Evolutionary conservation across 2,888 invertebrate species (phyloP), one percentile per base, ranked within the genome.

Genomic region (Isotomurus palustris): DNA sequence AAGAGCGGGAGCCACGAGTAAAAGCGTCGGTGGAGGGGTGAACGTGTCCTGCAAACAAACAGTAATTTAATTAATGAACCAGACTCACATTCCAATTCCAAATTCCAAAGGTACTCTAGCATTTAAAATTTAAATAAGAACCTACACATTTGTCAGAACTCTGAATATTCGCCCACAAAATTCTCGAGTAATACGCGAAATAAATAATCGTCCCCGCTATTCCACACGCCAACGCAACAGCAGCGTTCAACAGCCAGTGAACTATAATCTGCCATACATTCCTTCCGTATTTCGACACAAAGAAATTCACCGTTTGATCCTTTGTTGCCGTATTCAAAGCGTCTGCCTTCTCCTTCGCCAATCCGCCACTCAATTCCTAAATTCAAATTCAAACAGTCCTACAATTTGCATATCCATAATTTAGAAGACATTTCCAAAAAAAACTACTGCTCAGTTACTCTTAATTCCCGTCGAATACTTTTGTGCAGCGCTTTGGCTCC

Each of bases 401-500:
- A n/a, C n/a, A n/a, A n/a, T n/a, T n/a, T n/a, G n/a, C n/a, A n/a
- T n/a, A n/a, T n/a, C n/a, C n/a, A n/a, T n/a, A n/a, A n/a, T n/a
- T n/a, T n/a, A n/a, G n/a, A n/a, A n/a, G n/a, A n/a, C n/a, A n/a
- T n/a, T n/a, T n/a, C n/a, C n/a, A n/a, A n/a, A n/a, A n/a, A n/a
- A n/a, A n/a, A n/a, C n/a, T n/a, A n/a, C n/a, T n/a, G n/a, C n/a
- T n/a, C n/a, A n/a, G n/a, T 43, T 43, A 43, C 48, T 19, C 21
- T 35, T 10, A 59, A 44, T 25, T 59, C 57, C 27, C 52, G 22
- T 3, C 32, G 19, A 36, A 63, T 63, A 27, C 43, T 58, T 32
- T 41, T 51, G 32, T 58, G 63, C 17, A 63, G 60, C 27, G 24
- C 52, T 2, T 6, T 8, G 1, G 54, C 27, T 1, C 52, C 59